These are phyloP conservation scores for Clistopyga incitator DNA, from an alignment of 2,888 invertebrate species.

Conservation along the genomic window DNA sequence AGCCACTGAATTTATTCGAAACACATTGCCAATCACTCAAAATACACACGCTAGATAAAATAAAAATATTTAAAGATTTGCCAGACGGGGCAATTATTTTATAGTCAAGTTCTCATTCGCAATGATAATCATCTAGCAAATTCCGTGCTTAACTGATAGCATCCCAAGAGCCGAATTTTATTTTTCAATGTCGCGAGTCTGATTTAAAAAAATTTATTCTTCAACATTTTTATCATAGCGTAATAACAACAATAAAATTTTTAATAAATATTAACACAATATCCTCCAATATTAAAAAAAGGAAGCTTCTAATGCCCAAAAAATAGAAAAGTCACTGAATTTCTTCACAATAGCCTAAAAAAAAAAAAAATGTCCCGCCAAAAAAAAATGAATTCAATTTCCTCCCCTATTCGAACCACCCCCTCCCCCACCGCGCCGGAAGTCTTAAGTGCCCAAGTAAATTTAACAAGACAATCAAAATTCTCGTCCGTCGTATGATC, in stretches of 20 bases:
- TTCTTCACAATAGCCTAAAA: too few species aligned
- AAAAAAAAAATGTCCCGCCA: too few species aligned
- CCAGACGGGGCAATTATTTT: not conserved
- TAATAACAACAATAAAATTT: too few species aligned
- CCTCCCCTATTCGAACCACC: not conserved
- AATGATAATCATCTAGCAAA: not conserved
- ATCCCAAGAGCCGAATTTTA: conserved; percentile 13
- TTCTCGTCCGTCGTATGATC: not conserved
- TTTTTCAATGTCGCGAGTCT: not conserved
- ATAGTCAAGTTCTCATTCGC: not conserved
- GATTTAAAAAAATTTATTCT: too few species aligned
- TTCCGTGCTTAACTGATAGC: not conserved
- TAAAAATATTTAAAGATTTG: not conserved
- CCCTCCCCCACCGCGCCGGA: too few species aligned
- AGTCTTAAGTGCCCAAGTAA: conserved; percentile 1
- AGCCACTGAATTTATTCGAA: not conserved
- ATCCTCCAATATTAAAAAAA: too few species aligned
- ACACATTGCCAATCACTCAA: not conserved
- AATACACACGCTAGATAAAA: not conserved
- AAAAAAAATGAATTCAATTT: not conserved
- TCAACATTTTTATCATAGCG: too few species aligned
- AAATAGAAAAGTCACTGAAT: too few species aligned
- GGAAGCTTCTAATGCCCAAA: too few species aligned
- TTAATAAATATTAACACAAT: too few species aligned
- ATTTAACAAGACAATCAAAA: conserved; percentile 36